Base-by-base conservation (phyloP, 2,113 vertebrate genomes). In the Bos taurus region DNA sequence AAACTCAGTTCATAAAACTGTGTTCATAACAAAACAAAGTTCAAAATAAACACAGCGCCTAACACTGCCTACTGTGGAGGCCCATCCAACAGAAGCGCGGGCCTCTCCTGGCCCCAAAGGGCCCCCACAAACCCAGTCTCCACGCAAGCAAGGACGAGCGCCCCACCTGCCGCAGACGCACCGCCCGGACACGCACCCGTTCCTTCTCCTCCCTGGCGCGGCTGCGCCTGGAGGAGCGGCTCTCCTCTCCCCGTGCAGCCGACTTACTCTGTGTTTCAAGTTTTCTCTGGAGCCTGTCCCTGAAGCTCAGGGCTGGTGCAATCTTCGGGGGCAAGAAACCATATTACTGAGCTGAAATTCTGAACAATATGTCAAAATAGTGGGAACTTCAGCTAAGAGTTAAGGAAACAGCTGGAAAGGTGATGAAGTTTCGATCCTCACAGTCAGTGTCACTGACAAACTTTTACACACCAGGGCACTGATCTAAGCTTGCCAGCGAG, bases 351-450 rank as follows among this genome's bases (percentile, higher is more conserved):
- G 86, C 78, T 77, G 40, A 40, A 91, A 95, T 86, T 59, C 52
- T 60, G 54, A 94, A 82, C 25, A 52, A 17, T 57, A 64, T 26
- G 89, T 96, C 64, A 95, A 80, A 97, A 85, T 57, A 81, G 50
- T 43, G 50, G 25, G 26, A 88, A 93, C 81, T 88, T 84, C 87
- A 52, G 46, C 36, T 40, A 88, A 93, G 64, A 89, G 17, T 52
- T 78, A 88, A 85, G 23, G 30, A 17, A 56, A 62, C 28, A 60
- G 30, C 30, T 33, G 25, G 50, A 94, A 56, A 62, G 50, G 82
- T 23, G 19, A 40, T 9, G 60, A 92, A 54, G 13, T 28, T 88
- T 46, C n/a, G 9, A 36, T 36, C 33, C 60, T 64, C 23, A 33
- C 5, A 21, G 26, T 30, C n/a, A 57, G 21, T 46, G 23, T 8